Conservation (phyloP, 2,113 vertebrate genomes). For the Crotalus horridus region DNA sequence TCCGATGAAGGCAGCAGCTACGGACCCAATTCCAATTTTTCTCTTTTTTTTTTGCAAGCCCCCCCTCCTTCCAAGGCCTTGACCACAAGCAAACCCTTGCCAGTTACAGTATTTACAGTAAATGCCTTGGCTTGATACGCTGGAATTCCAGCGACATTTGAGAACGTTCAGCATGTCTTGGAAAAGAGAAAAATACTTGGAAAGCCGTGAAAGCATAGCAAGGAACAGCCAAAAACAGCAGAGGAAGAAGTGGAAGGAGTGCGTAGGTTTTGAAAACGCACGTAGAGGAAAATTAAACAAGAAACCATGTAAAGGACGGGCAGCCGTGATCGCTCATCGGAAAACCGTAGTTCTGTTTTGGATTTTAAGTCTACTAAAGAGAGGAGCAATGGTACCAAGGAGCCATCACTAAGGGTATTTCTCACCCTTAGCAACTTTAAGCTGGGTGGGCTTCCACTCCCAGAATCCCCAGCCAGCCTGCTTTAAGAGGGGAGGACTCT, state of each 20-base stretch:
- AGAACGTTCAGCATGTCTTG: neutral
- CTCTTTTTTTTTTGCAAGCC: neutral
- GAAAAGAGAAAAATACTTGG: neutral
- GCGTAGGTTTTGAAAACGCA: neutral
- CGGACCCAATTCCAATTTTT: neutral
- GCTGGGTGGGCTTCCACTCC: no score
- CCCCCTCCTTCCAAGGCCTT: neutral
- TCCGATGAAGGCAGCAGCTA: neutral
- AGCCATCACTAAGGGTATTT: neutral
- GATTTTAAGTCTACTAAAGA: neutral
- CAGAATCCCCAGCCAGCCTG: no score
- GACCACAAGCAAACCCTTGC: neutral
- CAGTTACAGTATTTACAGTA: neutral
- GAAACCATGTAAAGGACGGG: neutral
- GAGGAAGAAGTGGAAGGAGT: neutral
- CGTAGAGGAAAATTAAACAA: constrained; percentile 10
- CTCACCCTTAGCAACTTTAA: neutral
- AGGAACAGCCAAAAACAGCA: constrained; percentile 6
- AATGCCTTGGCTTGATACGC: neutral
- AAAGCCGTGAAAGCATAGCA: neutral
- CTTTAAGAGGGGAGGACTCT: no score
- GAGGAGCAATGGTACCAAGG: neutral
- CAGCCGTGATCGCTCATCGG: neutral
- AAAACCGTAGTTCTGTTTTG: neutral
- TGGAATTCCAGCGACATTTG: constrained; percentile 1